Conservation (phyloP, 2,888 invertebrate species). For the Drosophila fungiperda region DNA sequence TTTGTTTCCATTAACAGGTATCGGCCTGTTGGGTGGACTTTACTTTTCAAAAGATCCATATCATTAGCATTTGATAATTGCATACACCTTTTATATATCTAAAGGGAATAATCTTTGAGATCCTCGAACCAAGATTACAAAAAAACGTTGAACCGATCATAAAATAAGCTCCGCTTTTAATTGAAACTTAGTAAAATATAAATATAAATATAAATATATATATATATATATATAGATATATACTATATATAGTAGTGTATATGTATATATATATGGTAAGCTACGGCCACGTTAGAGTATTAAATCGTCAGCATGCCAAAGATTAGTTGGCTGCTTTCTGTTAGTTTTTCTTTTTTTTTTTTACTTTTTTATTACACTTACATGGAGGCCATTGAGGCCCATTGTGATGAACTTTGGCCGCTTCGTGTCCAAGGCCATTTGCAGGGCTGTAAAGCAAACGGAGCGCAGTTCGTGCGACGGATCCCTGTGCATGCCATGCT, state of each 20-base stretch:
- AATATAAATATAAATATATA: too few relatives aligned
- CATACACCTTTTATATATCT: not conserved
- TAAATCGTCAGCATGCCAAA: not conserved
- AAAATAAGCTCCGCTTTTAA: not conserved
- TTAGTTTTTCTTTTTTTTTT: not conserved
- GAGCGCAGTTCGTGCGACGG: constrained; percentile 93
- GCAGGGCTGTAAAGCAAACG: constrained; percentile 93
- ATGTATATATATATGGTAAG: not conserved
- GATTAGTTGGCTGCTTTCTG: not conserved
- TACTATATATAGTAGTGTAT: too few relatives aligned
- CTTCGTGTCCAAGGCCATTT: constrained; percentile 94
- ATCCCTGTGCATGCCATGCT: constrained; percentile 91
- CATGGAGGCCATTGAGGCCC: constrained; percentile 95
- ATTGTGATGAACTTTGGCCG: constrained; percentile 93
- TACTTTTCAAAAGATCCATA: not conserved
- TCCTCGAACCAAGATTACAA: not conserved
- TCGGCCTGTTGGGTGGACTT: not conserved
- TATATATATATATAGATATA: too few relatives aligned
- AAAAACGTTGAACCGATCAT: not conserved
- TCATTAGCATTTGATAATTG: not conserved
- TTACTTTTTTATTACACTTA: constrained; percentile 85
- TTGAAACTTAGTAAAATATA: too few relatives aligned
- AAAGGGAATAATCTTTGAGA: not conserved
- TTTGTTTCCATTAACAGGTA: not conserved
- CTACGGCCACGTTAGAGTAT: not conserved